These are phyloP conservation scores for Bucco capensis DNA, from an alignment of 2,113 vertebrate species.

Conservation along the genomic window DNA sequence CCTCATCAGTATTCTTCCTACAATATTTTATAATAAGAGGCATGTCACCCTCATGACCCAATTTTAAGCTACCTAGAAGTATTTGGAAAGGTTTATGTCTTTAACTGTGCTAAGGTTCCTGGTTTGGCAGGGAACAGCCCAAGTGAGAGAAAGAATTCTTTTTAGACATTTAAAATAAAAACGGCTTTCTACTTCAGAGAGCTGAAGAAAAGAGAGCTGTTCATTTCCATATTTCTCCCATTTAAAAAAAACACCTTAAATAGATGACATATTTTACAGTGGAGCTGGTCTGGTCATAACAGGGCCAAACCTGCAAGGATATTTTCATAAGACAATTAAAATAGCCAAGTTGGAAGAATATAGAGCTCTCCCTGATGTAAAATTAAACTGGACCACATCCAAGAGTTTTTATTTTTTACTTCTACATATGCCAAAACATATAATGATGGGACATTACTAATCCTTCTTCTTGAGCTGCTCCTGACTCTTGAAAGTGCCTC, in stretches of 20 bases:
- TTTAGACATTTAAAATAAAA: constrained; percentile 6
- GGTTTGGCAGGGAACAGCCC: not conserved
- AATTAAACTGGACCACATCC: constrained; percentile 48
- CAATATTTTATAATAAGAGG: not conserved
- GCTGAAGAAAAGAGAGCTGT: not conserved
- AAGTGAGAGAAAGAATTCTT: not conserved
- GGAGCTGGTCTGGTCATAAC: constrained; percentile 13
- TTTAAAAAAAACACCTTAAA: not conserved
- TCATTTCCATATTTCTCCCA: not conserved
- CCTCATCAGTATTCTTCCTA: not conserved
- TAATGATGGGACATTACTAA: not conserved
- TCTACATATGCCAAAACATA: not conserved
- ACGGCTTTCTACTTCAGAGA: not conserved
- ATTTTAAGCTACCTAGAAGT: not conserved
- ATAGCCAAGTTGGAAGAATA: constrained; percentile 23
- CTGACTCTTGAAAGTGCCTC: not conserved
- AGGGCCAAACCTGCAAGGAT: not conserved
- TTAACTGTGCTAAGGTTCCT: not conserved
- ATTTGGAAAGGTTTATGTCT: not conserved
- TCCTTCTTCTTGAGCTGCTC: not conserved
- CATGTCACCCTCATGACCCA: not conserved
- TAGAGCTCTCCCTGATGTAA: constrained; percentile 30
- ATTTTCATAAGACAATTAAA: constrained; percentile 56
- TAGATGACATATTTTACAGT: constrained; percentile 18
- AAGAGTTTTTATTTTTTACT: constrained; percentile 29